Percentiles rank a stretch among this genome's conserved stretches.
These are phyloP conservation scores for Ormyrus thymus DNA, from an alignment of 2,888 invertebrate genomes.

Conservation along the genomic window DNA sequence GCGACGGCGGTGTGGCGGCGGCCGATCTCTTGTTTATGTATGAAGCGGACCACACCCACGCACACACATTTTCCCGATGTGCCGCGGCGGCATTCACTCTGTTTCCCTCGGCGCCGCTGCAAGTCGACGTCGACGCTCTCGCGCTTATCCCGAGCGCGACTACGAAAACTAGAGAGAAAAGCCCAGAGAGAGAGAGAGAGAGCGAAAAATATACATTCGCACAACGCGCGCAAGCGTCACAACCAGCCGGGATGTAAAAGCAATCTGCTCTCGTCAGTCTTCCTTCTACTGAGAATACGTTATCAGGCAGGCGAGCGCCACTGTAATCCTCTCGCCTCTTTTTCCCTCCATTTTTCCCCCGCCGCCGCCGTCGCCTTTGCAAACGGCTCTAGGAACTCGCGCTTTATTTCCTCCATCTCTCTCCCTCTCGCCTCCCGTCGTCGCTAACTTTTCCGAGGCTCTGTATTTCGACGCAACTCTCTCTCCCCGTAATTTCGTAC, in stretches of 20 bases:
- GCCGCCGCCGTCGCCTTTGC: background rate
- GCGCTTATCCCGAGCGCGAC: slow-evolving; percentile 54
- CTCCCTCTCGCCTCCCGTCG: slow-evolving; percentile 35
- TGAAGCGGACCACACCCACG: slow-evolving; percentile 72
- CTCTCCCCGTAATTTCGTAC: slow-evolving; percentile 42
- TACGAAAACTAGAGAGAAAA: slow-evolving; percentile 55
- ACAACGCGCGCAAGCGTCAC: slow-evolving; percentile 41
- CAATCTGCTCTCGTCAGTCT: slow-evolving; percentile 68
- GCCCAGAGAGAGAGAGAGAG: slow-evolving; percentile 54
- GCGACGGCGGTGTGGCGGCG: slow-evolving; percentile 65
- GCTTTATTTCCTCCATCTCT: slow-evolving; percentile 7
- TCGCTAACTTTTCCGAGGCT: slow-evolving; percentile 35
- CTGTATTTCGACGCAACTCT: slow-evolving; percentile 45
- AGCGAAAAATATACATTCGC: slow-evolving; percentile 21
- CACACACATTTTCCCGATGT: slow-evolving; percentile 58
- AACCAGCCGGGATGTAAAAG: slow-evolving; percentile 65
- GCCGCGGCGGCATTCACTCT: slow-evolving; percentile 51
- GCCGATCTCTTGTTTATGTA: slow-evolving; percentile 75
- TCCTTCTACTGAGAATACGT: slow-evolving; percentile 68
- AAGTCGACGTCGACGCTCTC: slow-evolving; percentile 38
- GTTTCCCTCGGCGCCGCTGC: slow-evolving; percentile 56
- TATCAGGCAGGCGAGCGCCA: slow-evolving; percentile 61
- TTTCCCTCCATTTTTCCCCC: slow-evolving; percentile 10
- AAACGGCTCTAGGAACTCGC: slow-evolving; percentile 29
- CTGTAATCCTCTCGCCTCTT: background rate